Base-by-base conservation (phyloP, 1,140 invertebrate species). In the Bombus difficillimus region DNA sequence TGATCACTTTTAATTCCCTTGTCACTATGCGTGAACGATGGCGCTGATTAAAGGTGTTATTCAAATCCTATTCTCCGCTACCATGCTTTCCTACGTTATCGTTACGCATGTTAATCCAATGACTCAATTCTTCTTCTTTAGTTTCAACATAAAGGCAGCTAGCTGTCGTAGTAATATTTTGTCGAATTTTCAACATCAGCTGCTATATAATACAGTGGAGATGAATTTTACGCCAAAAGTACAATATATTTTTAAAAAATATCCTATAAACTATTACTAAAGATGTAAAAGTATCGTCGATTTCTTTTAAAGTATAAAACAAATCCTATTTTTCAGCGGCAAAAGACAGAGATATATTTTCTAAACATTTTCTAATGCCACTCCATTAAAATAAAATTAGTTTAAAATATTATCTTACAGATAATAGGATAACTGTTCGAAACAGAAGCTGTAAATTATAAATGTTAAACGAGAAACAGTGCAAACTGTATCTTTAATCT, bases 11-110 rank as follows among this genome's bases (percentile, higher is more conserved):
- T 62, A 64, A 75, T 53, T 34, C n/a, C 4, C 28, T 32, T 66
- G 57, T 68, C 72, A n/a, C 13, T 64, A n/a, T 43, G 41, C 43
- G 57, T 66, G 81, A 75, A 83, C 39, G 57, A 75, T 53, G 34
- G 4, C 18, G 25, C 18, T 66, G 57, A 83, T 75, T 75, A 83
- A 75, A 75, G 41, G 39, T 75, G 71, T 34, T 53, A 39, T 47
- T 75, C 53, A 6, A 41, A 25, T 41, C n/a, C n/a, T 53, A 62
- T 88, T 73, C 43, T 81, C 68, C 34, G 39, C 39, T 32, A 3
- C n/a, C 9, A 39, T 15, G 10, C 37, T 34, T 66, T 66, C 15
- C 28, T 59, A 32, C 41, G 10, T 75, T n/a, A n/a, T 4, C 28
- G 4, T n/a, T 62, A 62, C 28, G 59, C 47, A 8, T 53, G 47